Percentiles rank a stretch among this genome's conserved stretches.
These are phyloP conservation scores for Planococcus citri DNA, from an alignment of 1,140 invertebrate genomes.

Conservation along the genomic window DNA sequence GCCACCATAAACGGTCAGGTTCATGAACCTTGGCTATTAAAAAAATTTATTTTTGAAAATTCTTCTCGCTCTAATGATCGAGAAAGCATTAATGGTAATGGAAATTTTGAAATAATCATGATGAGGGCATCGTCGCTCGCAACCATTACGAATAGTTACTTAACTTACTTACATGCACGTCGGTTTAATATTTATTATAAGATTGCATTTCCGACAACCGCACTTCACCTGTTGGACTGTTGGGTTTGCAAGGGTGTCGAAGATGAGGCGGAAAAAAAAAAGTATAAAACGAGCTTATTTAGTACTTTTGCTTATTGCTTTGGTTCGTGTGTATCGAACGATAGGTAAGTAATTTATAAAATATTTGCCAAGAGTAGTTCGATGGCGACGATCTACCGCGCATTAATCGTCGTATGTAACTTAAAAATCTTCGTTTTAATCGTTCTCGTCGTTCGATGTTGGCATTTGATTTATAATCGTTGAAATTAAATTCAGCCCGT, in stretches of 20 bases:
- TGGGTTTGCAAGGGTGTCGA: no score
- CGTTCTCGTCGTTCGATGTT: no score
- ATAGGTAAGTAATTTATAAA: constrained; percentile 8
- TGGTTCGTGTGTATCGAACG: background rate
- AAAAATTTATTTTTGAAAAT: constrained; percentile 1
- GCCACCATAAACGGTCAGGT: background rate
- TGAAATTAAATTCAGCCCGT: no score
- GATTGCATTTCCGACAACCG: background rate
- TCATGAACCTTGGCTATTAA: background rate
- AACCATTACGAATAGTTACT: background rate
- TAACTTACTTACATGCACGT: no score
- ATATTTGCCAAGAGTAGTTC: background rate
- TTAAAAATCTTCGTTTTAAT: background rate
- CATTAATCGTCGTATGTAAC: background rate
- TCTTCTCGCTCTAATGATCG: background rate
- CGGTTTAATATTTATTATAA: background rate
- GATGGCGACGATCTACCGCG: constrained; percentile 4
- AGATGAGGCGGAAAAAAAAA: background rate
- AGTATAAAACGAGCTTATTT: background rate
- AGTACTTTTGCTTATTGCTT: background rate
- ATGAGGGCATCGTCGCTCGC: background rate
- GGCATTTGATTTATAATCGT: background rate
- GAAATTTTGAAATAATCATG: constrained; percentile 4
- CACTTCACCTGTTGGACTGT: no score
- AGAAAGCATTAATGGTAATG: constrained; percentile 3